phyloP scores from a whole-genome alignment of 2,888 invertebrate genomes.

The Leistus spinibarbis region DNA sequence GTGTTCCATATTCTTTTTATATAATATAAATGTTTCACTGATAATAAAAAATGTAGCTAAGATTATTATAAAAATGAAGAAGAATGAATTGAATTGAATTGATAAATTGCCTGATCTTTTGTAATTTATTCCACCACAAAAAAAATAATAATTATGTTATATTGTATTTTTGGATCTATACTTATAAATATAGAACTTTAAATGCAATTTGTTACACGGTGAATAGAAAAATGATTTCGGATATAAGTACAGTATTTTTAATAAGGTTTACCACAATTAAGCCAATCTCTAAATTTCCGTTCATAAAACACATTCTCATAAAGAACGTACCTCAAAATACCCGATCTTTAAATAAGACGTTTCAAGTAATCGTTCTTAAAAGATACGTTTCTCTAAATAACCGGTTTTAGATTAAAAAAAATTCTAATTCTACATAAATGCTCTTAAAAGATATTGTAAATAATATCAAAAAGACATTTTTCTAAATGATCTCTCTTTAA shows the following conservation, averaged over 20 bases:
- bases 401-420: too few species aligned
- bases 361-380: too few species aligned
- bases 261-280: too few species aligned
- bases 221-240: background rate
- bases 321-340: too few species aligned
- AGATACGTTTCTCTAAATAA: too few species aligned
- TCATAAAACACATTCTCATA: too few species aligned
- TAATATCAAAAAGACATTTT: too few species aligned
- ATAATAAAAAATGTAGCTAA: background rate
- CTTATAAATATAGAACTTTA: background rate
- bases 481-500: too few species aligned
- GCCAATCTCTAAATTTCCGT: too few species aligned
- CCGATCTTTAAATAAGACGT: too few species aligned
- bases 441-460: too few species aligned
- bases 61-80: background rate
- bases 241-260: background rate
- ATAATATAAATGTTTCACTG: background rate
- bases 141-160: background rate
- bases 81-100: background rate
- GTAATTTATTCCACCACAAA: background rate
- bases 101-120: background rate
- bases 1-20: conserved; percentile 2
- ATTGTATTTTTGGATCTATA: background rate
- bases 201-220: background rate
- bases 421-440: too few species aligned